Conservation (phyloP, 2,113 vertebrate species). For the Crotophaga sulcirostris region DNA sequence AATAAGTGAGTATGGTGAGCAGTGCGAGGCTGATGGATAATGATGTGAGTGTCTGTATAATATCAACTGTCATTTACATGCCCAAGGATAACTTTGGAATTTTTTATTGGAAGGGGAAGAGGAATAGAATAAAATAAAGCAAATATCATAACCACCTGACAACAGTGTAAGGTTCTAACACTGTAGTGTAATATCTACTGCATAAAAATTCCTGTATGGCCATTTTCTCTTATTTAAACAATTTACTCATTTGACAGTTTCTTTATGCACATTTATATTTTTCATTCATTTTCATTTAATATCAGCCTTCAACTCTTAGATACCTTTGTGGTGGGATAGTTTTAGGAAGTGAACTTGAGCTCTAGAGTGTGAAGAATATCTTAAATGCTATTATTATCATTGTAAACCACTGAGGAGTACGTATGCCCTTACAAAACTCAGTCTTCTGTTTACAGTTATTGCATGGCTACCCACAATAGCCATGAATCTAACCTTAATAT, state of each 20-base stretch:
- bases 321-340: background rate
- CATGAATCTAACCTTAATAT: background rate
- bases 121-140: background rate
- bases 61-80: background rate
- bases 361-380: background rate
- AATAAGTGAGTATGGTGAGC: background rate
- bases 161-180: background rate
- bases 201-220: background rate
- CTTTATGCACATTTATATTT: background rate
- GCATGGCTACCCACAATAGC: background rate
- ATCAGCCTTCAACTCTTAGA: background rate
- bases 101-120: background rate
- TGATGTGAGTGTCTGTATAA: background rate
- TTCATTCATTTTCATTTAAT: background rate
- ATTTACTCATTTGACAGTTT: background rate
- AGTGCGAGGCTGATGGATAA: background rate
- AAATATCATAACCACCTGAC: background rate
- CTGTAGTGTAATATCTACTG: background rate
- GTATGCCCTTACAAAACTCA: background rate
- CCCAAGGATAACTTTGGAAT: background rate
- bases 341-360: background rate
- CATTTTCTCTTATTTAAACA: background rate
- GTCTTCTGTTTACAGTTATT: background rate
- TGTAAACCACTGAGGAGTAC: background rate
- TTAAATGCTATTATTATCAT: background rate